Evolutionary conservation across 2,113 vertebrate species (phyloP), one percentile per base, ranked within the genome.

Genomic region (Urocynchramus pylzowi): DNA sequence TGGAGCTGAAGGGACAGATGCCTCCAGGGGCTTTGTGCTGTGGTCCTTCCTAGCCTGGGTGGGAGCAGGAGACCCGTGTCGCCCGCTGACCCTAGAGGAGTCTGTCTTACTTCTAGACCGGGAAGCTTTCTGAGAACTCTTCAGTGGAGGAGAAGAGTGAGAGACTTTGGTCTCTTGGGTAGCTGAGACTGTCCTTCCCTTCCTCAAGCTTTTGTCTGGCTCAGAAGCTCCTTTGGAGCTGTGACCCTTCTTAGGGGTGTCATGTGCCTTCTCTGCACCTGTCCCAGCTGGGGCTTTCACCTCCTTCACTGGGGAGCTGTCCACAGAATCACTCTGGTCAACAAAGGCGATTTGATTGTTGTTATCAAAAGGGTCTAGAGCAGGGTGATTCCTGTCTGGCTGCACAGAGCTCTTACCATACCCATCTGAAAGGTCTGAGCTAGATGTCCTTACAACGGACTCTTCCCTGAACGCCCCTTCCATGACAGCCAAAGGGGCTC

Each of bases 281-380:
- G 83, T 84, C 42, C 98, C 98, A 93, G 94, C 97, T 45, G 98
- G 98, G 42, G 96, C 96, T 67, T 98, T 99, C 68, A 96, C 98
- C 56, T 99, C 99, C 96, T 99, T 99, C 68, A 98, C 97, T 6
- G 98, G 98, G 64, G 98, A 98, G 61, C 98, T 98, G 77, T 99
- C 98, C 30, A 98, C 98, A 70, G 98, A 98, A 85, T 98, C 97
- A 11, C 99, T 99, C 98, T 99, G 99, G 96, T 99, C 99, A 76
- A 99, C 97, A 56, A 99, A 99, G 57, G 98, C 98, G 1, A 99
- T 99, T 95, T 99, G 99, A 96, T 99, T 99, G 98, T 99, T 99
- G 98, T 99, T 99, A 94, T 99, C 99, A 42, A 98, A 98, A 21
- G 98, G 96, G 81, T 99, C 99, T 24, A 98, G 97, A 93, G 98